Conservation (phyloP, 2,888 invertebrate species). For the Pedicia rivosa region DNA sequence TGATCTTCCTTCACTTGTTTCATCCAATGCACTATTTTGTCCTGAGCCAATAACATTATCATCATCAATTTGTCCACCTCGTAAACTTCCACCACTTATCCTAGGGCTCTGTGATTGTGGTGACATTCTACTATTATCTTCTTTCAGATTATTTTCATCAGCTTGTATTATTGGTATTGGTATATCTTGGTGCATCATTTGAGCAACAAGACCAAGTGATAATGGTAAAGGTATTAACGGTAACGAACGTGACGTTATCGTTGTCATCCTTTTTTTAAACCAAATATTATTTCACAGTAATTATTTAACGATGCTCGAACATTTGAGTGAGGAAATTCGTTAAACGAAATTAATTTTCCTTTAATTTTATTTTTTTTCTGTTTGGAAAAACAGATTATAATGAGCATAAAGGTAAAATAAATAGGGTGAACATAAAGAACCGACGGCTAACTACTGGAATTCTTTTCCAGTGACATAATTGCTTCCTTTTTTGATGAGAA, state of each 20-base stretch:
- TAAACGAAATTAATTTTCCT: not conserved
- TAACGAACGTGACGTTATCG: slow-evolving; percentile 15
- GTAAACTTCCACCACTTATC: too few species aligned
- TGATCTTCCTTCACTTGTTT: slow-evolving; percentile 7
- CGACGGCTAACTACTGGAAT: too few species aligned
- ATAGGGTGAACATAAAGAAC: too few species aligned
- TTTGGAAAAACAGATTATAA: too few species aligned
- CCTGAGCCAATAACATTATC: not conserved
- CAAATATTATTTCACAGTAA: not conserved
- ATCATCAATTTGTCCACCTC: too few species aligned
- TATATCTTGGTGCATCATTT: not conserved
- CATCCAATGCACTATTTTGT: slow-evolving; percentile 2
- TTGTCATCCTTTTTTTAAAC: slow-evolving; percentile 14
- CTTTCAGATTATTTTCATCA: too few species aligned
- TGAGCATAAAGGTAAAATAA: too few species aligned
- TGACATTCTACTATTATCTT: not conserved
- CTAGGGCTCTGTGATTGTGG: not conserved
- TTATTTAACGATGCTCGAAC: not conserved
- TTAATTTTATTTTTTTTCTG: not conserved
- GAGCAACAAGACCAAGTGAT: not conserved
- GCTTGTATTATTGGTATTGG: too few species aligned
- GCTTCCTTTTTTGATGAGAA: too few species aligned
- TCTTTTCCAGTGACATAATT: too few species aligned
- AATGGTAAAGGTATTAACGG: slow-evolving; percentile 10
- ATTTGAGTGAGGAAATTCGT: not conserved